phyloP scores from a whole-genome alignment of 1,140 invertebrate genomes.

The Gryon sp. region DNA sequence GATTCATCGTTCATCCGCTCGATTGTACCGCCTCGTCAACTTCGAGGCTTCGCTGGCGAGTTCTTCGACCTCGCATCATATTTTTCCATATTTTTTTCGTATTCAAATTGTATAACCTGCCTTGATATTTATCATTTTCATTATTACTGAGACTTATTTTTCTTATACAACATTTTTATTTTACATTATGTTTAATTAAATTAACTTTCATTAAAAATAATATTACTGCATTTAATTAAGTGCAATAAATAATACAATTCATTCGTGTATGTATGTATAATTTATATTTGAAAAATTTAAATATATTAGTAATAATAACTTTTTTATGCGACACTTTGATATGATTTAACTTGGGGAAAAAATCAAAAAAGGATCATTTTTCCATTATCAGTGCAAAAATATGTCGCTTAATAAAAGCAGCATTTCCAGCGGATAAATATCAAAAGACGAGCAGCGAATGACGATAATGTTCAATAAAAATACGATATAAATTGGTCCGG shows the following conservation, averaged over 20 bases:
- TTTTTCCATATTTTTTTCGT: slow-evolving; percentile 14
- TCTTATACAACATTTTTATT: too few species aligned
- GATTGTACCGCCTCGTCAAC: slow-evolving; percentile 32
- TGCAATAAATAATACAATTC: too few species aligned
- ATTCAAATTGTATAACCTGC: too few species aligned
- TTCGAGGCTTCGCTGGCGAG: slow-evolving; percentile 21
- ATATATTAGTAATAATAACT: too few species aligned
- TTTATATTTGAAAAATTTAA: too few species aligned
- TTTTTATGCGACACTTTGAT: too few species aligned
- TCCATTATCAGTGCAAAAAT: slow-evolving; percentile 12
- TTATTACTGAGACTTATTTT: not conserved
- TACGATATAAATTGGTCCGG: slow-evolving; percentile 24
- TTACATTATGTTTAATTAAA: too few species aligned
- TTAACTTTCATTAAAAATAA: too few species aligned
- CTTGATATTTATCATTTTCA: not conserved
- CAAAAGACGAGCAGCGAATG: slow-evolving; percentile 35
- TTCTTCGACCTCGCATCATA: slow-evolving; percentile 18
- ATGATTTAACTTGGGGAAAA: too few species aligned
- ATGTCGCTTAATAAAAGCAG: slow-evolving; percentile 28
- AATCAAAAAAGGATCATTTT: not conserved
- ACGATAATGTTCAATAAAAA: slow-evolving; percentile 52
- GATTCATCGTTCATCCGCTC: slow-evolving; percentile 62
- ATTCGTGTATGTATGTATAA: too few species aligned
- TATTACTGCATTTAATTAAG: too few species aligned
- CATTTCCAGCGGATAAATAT: slow-evolving; percentile 32